Percentiles rank a stretch among this genome's conserved stretches.
These are phyloP conservation scores for Papio anubis DNA, from an alignment of 2,113 vertebrate species.

Conservation along the genomic window DNA sequence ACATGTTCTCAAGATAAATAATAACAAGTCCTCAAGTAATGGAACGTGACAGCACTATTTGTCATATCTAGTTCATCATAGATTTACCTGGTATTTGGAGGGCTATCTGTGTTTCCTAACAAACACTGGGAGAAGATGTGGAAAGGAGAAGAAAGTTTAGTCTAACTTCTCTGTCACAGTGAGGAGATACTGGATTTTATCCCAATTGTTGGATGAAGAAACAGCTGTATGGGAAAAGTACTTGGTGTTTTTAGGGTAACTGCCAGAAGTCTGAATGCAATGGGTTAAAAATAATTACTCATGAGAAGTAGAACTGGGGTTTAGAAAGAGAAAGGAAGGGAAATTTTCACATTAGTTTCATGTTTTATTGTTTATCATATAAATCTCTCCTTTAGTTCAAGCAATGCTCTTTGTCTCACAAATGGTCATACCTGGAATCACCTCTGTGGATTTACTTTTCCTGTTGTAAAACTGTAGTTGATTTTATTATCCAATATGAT, in stretches of 20 bases:
- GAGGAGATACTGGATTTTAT: neutral
- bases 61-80: neutral
- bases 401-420: neutral
- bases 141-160: neutral
- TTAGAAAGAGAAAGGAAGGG: neutral
- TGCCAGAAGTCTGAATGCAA: neutral
- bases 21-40: neutral
- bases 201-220: neutral
- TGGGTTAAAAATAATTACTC: neutral
- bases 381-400: constrained; percentile 37
- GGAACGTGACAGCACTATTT: no score
- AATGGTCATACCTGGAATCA: neutral
- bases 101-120: neutral
- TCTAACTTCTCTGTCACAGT: neutral
- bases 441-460: neutral
- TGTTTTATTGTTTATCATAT: neutral
- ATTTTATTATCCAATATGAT: constrained; percentile 57
- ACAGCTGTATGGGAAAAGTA: neutral
- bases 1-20: neutral
- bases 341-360: neutral
- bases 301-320: neutral
- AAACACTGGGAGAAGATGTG: neutral
- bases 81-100: neutral
- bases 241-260: neutral
- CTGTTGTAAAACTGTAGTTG: constrained; percentile 22